A percentile compares a stretch with the other conserved stretches of the same genome.
phyloP scores from a whole-genome alignment of 2,797 vertebrate species.

The Urosaurus nigricauda region DNA sequence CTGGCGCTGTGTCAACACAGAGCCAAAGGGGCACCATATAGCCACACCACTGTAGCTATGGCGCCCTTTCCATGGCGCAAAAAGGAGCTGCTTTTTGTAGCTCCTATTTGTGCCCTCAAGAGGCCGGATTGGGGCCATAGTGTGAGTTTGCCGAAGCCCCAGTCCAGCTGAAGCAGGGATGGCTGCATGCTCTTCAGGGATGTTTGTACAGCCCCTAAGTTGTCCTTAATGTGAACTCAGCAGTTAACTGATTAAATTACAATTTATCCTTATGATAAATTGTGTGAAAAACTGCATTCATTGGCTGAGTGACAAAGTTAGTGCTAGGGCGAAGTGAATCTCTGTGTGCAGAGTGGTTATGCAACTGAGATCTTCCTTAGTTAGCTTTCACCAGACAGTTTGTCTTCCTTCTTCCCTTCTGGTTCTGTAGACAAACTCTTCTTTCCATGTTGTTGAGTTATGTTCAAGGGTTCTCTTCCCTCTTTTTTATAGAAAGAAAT shows the following conservation, averaged over 20 bases:
- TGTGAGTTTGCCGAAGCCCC: too few relatives aligned
- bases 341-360: neutral
- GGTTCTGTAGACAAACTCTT: neutral
- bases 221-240: neutral
- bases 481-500: conserved; percentile 90
- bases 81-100: too few relatives aligned
- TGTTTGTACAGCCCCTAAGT: neutral
- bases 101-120: too few relatives aligned
- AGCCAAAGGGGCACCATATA: too few relatives aligned
- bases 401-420: conserved; percentile 11
- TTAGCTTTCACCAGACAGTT: neutral
- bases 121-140: too few relatives aligned
- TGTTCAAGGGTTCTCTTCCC: conserved; percentile 41
- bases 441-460: conserved; percentile 5
- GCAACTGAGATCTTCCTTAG: conserved; percentile 5
- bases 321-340: neutral
- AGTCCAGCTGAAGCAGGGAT: too few relatives aligned
- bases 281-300: neutral
- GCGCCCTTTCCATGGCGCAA: too few relatives aligned
- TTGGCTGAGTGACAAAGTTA: neutral
- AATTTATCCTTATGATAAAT: neutral
- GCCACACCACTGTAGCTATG: too few relatives aligned
- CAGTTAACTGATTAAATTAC: neutral
- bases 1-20: too few relatives aligned
- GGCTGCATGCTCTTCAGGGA: too few relatives aligned